Evolutionary conservation across 2,888 invertebrate genomes (phyloP), one percentile per base, ranked within the genome.

Genomic region (Nomada fabriciana): DNA sequence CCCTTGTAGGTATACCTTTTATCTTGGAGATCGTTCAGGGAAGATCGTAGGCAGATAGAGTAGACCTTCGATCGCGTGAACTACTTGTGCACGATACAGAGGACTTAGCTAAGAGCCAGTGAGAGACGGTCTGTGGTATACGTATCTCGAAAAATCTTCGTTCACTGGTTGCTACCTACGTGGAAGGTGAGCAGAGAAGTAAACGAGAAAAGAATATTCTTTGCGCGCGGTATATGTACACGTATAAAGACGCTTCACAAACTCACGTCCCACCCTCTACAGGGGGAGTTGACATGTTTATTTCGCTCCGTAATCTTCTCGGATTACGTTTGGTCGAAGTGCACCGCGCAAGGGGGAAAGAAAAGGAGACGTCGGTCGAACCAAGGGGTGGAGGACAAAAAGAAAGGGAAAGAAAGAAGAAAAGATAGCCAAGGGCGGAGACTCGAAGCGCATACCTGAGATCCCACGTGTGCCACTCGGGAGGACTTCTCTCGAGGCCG

Each of bases 271-370:
- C 86, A 72, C 71, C 80, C 80, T 75, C 74, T 18, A 73, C 85
- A 68, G 69, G 83, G 90, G 83, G 86, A 88, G 88, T 91, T 90
- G 91, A 91, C 91, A 91, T 91, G 90, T 91, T 91, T 91, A 91
- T 91, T 91, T 91, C 91, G 85, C 84, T 83, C 76, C 77, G 90
- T 90, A 90, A 92, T 91, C 92, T 90, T 91, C 91, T 91, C 92
- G 90, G 91, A 91, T 91, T 91, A 91, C 90, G 87, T 85, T 87
- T 65, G 80, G 57, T 23, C 23, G 57, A 57, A 13, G 47, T 11
- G 47, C 47, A 47, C 53, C 55, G 73, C 61, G 57, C 53, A 25
- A 65, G 20, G 55, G 67, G 50, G 67, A 75, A 55, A 5, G 64
- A 76, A 55, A 64, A 52, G 71, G 53, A 59, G 73, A 52, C 57